These are phyloP conservation scores for Thermophis baileyi DNA, from an alignment of 2,113 vertebrate genomes.

Conservation along the genomic window DNA sequence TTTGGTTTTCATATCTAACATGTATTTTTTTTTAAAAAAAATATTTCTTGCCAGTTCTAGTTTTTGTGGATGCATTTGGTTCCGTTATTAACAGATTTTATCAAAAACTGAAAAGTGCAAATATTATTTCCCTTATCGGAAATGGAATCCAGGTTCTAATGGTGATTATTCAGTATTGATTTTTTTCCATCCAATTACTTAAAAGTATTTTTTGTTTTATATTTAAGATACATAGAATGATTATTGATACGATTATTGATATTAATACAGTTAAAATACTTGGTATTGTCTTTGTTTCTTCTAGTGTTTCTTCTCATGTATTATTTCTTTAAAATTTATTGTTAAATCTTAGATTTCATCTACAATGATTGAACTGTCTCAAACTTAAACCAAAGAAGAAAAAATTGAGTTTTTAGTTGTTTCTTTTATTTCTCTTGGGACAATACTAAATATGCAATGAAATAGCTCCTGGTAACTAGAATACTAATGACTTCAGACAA, in stretches of 20 bases:
- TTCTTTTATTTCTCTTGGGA: background rate
- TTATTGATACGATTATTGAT: no score
- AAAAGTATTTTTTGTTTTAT: background rate
- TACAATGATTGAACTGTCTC: background rate
- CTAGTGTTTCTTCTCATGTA: background rate
- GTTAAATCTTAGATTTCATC: background rate
- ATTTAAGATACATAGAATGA: background rate
- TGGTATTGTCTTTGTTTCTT: background rate
- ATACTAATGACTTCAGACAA: background rate
- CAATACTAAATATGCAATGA: background rate
- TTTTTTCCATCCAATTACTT: background rate
- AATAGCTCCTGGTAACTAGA: background rate
- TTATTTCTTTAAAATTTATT: background rate
- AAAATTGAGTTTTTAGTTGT: background rate
- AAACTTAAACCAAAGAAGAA: background rate
- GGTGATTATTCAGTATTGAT: background rate
- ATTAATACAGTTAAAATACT: background rate
- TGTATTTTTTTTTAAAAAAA: background rate
- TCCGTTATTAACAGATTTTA: background rate
- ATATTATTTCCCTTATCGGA: background rate
- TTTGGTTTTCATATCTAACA: background rate
- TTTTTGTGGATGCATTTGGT: background rate
- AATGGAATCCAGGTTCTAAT: background rate
- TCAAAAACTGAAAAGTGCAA: background rate
- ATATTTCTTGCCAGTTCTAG: background rate